Percentiles rank a stretch among this genome's conserved stretches.
Conservation (phyloP, 2,113 vertebrate species). For the Paralichthys olivaceus region DNA sequence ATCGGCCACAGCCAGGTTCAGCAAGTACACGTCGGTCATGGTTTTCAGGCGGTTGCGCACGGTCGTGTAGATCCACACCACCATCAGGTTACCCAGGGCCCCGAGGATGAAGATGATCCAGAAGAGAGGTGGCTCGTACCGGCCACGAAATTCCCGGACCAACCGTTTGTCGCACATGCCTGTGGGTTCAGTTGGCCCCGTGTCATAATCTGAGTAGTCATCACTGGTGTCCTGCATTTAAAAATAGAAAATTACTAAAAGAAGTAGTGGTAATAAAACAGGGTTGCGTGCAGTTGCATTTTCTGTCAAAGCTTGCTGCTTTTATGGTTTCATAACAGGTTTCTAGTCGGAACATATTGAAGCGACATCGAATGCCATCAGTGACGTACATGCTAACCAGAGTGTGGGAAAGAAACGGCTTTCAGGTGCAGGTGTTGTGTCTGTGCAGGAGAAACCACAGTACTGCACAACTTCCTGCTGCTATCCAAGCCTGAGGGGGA, state of each 20-base stretch:
- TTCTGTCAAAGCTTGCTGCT: conserved; percentile 7
- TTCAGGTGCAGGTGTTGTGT: conserved; percentile 71
- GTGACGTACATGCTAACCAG: conserved; percentile 63
- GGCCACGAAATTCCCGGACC: conserved; percentile 79
- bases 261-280: no score
- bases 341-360: conserved; percentile 1
- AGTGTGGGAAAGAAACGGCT: conserved; percentile 17
- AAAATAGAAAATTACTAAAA: conserved; percentile 1
- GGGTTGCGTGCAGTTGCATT: not conserved
- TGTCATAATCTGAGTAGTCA: conserved; percentile 28
- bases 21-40: conserved; percentile 87
- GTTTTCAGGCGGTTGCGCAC: conserved; percentile 87
- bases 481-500: conserved; percentile 32
- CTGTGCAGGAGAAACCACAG: conserved; percentile 77
- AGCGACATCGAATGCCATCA: conserved; percentile 45
- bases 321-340: conserved; percentile 22
- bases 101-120: conserved; percentile 88
- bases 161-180: conserved; percentile 76
- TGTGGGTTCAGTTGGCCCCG: not conserved
- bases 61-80: conserved; percentile 86
- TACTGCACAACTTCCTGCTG: conserved; percentile 73
- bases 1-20: conserved; percentile 90
- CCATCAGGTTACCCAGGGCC: conserved; percentile 85
- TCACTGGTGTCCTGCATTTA: conserved; percentile 36
- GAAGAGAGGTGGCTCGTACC: conserved; percentile 85